These are phyloP conservation scores for Volucella inanis DNA, from an alignment of 2,888 invertebrate species.

Conservation along the genomic window DNA sequence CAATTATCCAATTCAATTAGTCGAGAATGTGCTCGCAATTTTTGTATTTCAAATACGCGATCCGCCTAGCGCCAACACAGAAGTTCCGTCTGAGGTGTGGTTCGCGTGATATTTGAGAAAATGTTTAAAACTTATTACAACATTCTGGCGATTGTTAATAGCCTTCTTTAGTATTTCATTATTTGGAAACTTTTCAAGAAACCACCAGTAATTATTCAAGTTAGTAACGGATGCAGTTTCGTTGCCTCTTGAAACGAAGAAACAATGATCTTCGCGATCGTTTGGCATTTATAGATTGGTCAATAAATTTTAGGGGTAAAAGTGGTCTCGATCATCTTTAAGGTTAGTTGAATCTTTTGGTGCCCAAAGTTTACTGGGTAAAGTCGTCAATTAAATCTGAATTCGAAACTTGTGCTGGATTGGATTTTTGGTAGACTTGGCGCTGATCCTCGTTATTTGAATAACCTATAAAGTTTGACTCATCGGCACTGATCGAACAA, in stretches of 20 bases:
- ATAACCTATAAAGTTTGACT: background rate
- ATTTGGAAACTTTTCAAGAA: background rate
- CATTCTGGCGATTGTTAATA: background rate
- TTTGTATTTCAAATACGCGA: conserved; percentile 1
- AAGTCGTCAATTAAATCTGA: too few species aligned
- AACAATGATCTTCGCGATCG: background rate
- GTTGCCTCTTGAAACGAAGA: background rate
- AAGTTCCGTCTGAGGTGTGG: conserved; percentile 19
- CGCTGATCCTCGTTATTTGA: background rate
- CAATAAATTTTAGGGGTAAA: background rate
- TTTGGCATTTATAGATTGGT: conserved; percentile 13
- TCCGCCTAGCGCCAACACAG: background rate
- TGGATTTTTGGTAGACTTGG: too few species aligned
- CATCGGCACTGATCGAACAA: too few species aligned
- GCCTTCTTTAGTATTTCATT: conserved; percentile 4
- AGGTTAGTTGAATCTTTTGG: too few species aligned
- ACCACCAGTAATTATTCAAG: background rate
- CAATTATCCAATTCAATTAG: conserved; percentile 22
- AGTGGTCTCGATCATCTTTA: too few species aligned
- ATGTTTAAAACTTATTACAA: conserved; percentile 3
- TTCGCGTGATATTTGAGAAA: conserved; percentile 18
- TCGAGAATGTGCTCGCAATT: conserved; percentile 14
- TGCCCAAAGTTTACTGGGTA: too few species aligned
- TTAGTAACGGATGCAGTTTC: background rate
- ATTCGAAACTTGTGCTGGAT: too few species aligned